These are phyloP conservation scores for Cecropterus lyciades DNA, from an alignment of 1,140 invertebrate species.

Conservation along the genomic window DNA sequence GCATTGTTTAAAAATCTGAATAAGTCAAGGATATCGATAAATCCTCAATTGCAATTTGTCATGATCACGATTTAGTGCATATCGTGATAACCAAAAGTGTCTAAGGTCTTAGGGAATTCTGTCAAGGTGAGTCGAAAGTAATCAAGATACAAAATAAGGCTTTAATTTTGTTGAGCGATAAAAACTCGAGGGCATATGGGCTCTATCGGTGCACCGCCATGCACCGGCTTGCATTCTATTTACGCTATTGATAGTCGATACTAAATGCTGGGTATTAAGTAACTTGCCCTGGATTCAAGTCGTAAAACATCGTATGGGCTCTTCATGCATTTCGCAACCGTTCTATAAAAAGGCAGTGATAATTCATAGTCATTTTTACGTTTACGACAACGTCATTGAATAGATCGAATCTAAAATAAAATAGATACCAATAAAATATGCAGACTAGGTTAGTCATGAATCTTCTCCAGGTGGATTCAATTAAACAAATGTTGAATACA, in stretches of 20 bases:
- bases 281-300: constrained; percentile 40
- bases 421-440: neutral
- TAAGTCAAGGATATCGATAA: constrained; percentile 71
- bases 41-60: constrained; percentile 71
- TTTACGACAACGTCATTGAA: constrained; percentile 16
- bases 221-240: constrained; percentile 42
- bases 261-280: constrained; percentile 37
- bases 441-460: neutral
- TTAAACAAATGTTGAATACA: too few species aligned
- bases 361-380: constrained; percentile 17
- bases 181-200: constrained; percentile 52
- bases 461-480: neutral
- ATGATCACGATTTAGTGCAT: constrained; percentile 66
- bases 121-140: constrained; percentile 53
- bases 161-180: constrained; percentile 32
- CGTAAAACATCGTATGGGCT: constrained; percentile 20
- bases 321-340: constrained; percentile 23
- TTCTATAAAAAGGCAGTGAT: constrained; percentile 27
- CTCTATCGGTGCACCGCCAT: constrained; percentile 60
- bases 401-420: constrained; percentile 13
- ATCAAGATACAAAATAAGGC: constrained; percentile 31
- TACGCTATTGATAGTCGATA: constrained; percentile 44
- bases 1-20: constrained; percentile 55
- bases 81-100: constrained; percentile 53
- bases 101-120: constrained; percentile 50